Evolutionary conservation across 2,797 vertebrate species (phyloP), one percentile per base, ranked within the genome.

Genomic region (Coreius guichenoti): DNA sequence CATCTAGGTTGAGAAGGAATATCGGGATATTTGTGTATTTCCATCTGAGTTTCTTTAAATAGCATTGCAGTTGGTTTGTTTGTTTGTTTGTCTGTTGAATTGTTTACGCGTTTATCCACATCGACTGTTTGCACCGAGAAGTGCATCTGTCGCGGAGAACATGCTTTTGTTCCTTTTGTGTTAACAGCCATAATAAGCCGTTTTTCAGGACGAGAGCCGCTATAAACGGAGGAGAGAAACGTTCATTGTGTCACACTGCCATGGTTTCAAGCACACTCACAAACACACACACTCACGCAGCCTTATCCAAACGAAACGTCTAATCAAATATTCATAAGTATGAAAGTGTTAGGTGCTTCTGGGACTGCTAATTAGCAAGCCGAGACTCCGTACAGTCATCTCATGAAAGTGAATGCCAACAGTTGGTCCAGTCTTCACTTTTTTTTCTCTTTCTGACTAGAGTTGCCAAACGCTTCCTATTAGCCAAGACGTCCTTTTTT

Each of bases 311-410:
- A 61, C 49, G 8, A 31, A 87, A 51, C 8, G 54, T 54, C 82
- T 88, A 78, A 89, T 91, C 86, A 81, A 65, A 89, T 90, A 86
- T 86, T 81, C 81, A 84, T 70, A 83, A 83, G 85, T 69, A 81
- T 47, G 68, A 80, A 43, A 73, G 54, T 51, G 73, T n/a, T 61
- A 29, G 33, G 74, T 72, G 82, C 88, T 88, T 78, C 26, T 77
- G 87, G 84, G 87, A 90, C 63, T 88, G 72, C 69, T 89, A 88
- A 89, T 87, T 84, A 88, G 75, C 70, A 74, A 80, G 85, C 80
- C 45, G 83, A 47, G 89, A 33, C 81, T 65, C 72, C 1, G 47
- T 45, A 45, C 74, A 76, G 87, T 84, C 49, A 89, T 88, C 88
- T 88, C 74, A 77, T 84, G 73, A 31, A 90, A 87, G 87, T 91